Base-by-base conservation (phyloP, 2,113 vertebrate species). In the Xyrauchen texanus region DNA sequence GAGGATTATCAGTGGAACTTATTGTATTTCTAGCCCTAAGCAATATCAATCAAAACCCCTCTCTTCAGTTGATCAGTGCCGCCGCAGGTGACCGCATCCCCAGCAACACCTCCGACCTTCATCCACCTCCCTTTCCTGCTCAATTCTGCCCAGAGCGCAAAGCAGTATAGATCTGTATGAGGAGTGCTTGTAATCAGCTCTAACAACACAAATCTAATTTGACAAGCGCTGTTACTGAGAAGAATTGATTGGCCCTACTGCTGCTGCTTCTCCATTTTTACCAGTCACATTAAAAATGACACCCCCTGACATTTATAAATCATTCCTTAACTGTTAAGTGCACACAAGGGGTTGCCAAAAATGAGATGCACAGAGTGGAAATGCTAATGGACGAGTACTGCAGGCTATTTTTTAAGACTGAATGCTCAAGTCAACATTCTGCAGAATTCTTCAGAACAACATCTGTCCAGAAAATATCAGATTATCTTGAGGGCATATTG, bases 121-220 rank as follows among this genome's bases (percentile, higher is more conserved):
- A 34, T 34, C 21, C 21, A 34, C 21, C 76, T 73, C 72, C 78
- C 68, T 66, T 57, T 62, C 72, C 80, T 74, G 80, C 83, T 86
- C 80, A 77, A 83, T 91, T 88, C 85, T 82, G 62, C 86, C 86
- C 81, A 83, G 80, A 85, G 90, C 88, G 85, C 78, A 84, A 85
- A 88, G 79, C 86, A 42, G 34, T 85, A 83, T 81, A 86, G 83
- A 87, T 88, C 88, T 85, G 81, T 86, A 83, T 87, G 88, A 82
- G 77, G 57, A 88, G 88, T 77, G 84, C 85, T 85, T 86, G 86
- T 91, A 88, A 91, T 91, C 89, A 89, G 90, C 86, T 91, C 86
- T 85, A 88, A 92, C 90, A 90, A 89, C 84, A 86, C 77, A 90
- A 92, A 92, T 92, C 84, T 91, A 88, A 93, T 92, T 90, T 91